These are phyloP conservation scores for Calephelis virginiensis DNA, from an alignment of 1,140 invertebrate species.

Conservation along the genomic window DNA sequence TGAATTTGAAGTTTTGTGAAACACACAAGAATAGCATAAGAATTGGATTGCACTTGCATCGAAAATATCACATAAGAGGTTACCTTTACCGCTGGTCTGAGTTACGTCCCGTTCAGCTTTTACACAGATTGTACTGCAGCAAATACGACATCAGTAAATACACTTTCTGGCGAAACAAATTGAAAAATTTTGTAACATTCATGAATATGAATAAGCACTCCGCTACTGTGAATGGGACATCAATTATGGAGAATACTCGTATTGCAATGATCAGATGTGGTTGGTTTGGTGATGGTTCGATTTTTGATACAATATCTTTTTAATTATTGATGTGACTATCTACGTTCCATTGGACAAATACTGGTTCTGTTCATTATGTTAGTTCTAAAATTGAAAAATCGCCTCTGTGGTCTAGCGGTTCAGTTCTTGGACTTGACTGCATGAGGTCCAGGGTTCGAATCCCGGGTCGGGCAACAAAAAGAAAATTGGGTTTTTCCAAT, in stretches of 20 bases:
- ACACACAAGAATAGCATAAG: slow-evolving; percentile 19
- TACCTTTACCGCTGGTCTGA: slow-evolving; percentile 46
- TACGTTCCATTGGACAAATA: neutral
- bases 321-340: slow-evolving; percentile 36
- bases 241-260: slow-evolving; percentile 72
- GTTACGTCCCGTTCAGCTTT: slow-evolving; percentile 52
- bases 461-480: no score
- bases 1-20: slow-evolving; percentile 22
- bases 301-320: slow-evolving; percentile 43
- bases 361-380: no score
- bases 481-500: no score
- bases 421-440: no score
- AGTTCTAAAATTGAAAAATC: no score
- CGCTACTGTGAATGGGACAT: slow-evolving; percentile 66
- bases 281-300: slow-evolving; percentile 45
- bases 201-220: slow-evolving; percentile 76
- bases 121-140: slow-evolving; percentile 65
- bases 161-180: slow-evolving; percentile 65
- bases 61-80: slow-evolving; percentile 62
- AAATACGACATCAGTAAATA: slow-evolving; percentile 68
- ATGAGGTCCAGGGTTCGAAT: no score
- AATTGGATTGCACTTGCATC: slow-evolving; percentile 45
- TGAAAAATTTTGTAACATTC: slow-evolving; percentile 75
- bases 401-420: no score
- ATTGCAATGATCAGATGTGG: slow-evolving; percentile 58